Evolutionary conservation across 2,888 invertebrate genomes (phyloP), one percentile per base, ranked within the genome.

Genomic region (Malachius bipustulatus): DNA sequence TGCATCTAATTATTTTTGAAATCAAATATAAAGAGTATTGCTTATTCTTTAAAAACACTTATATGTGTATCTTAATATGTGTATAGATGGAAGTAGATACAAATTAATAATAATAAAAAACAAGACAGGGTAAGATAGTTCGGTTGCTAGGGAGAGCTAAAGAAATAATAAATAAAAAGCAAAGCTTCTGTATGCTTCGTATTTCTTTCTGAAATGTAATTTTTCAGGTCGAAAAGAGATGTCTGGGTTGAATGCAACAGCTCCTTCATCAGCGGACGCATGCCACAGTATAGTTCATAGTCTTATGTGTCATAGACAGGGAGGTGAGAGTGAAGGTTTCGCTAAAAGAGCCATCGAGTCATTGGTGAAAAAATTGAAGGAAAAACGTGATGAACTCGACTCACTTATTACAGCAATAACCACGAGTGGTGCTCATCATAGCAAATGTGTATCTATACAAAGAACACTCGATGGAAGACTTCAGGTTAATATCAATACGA

Each of bases 401-500:
- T 90, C 89, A 44, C 67, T 97, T 42, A 94, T 97, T 49, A 89
- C 90, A 16, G 91, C 96, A 10, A 91, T 97, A 34, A 91, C 93
- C 3, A 91, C 93, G 10, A 93, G 88, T 64, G 96, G 96, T 33
- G 85, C 89, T 13, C 90, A 90, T 60, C 90, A 88, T 1, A 89
- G 90, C 55, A 93, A 93, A 70, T 97, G 96, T 69, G 94, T 97
- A 15, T 96, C 96, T 1, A 97, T 97, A 54, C 96, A 93, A 56
- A 72, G 96, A 50, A 97, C 97, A 3, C 67, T 97, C 13, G 96
- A 97, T 68, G 96, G 96, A 4, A 70, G 96, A 49, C 66, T 97
- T 47, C 97, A 98, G 77, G 94, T 93, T 30, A 14, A n/a, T 19
- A n/a, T 19, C n/a, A 19, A 19, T 19, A 8, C 6, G n/a, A 19